Evolutionary conservation across 2,888 invertebrate species (phyloP), one percentile per base, ranked within the genome.

Genomic region (Himalopsyche japonica): DNA sequence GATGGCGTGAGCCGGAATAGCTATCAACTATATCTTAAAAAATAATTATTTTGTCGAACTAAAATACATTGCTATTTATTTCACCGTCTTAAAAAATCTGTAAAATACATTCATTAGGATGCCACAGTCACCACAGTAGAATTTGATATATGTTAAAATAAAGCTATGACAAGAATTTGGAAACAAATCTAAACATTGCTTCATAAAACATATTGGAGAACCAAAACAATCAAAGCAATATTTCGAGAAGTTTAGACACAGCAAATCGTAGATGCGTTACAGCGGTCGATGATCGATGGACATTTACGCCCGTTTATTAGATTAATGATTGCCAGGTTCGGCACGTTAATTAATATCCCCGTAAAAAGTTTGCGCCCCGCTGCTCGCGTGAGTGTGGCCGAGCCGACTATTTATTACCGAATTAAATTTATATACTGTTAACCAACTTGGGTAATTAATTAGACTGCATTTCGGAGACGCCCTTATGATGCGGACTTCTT

Each of bases 341-440:
- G 57, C 80, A 76, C 76, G 80, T 83, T 83, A 83, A 83, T 83
- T 83, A 83, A 83, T 83, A 79, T 76, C 79, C 76, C 43, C 37
- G 80, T 80, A 80, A 83, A 83, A 83, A 83, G 83, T 80, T 80
- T 80, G 57, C 80, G 80, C 79, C 70, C 37, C 78, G 76, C 80
- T 80, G 80, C 27, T 80, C 43, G 79, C 48, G 77, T 27, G 27
- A 78, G 82, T 20, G 77, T 24, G 80, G 83, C 76, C 70, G n/a
- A 10, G 64, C n/a, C 64, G 37, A 43, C 79, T 83, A 81, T 86
- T 86, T 86, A 84, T 86, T 80, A 79, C 84, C 80, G 64, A 86
- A 84, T 86, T 86, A 86, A 86, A 82, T 79, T 80, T 70, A 82
- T 80, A 82, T 70, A 82, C 80, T 70, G 47, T 86, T 84, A 79